Base-by-base conservation (phyloP, 2,888 invertebrate genomes). In the Eilema caniola region DNA sequence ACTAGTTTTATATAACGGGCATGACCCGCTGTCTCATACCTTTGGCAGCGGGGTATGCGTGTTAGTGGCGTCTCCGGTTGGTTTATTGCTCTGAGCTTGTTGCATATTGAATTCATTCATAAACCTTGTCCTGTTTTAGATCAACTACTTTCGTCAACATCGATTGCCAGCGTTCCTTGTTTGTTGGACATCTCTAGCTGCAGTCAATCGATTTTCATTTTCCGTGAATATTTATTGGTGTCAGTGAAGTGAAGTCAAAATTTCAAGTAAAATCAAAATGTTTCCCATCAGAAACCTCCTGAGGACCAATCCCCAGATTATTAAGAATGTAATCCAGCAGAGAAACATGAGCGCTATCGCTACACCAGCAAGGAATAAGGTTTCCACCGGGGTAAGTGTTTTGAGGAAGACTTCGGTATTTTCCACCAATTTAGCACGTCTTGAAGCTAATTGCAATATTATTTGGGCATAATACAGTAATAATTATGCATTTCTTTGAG, bases 321-420 rank as follows among this genome's bases (percentile, higher is more conserved):
- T 90, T 62, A 93, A 89, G 73, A 93, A 89, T 90, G 91, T 88
- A 2, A 85, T 88, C 8, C 93, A 91, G 70, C 88, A 89, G 62
- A 91, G 94, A 57, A 91, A 90, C 76, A 94, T 94, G 93, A 93
- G 89, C 70, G 93, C 84, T 0, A 81, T 92, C 66, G 76, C 87
- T 24, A 83, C 88, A 10, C 93, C 94, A 0, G 85, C 93, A 0
- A 89, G 91, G 66, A 88, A 87, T 56, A 93, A 91, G 82, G 82
- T 93, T 62, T 86, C 92, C 4, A 89, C 72, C 67, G 93, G 80
- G n/a, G 94, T 94, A 85, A 86, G 94, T 89, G 75, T 66, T 67
- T 71, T 71, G 47, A 11, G 23, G 1, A 2, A 24, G 10, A 11
- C 23, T 67, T 31, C 5, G 3, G 0, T 24, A 59, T 70, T 62